Evolutionary conservation across 2,888 invertebrate species (phyloP).

Genomic region (Cabera pusaria): DNA sequence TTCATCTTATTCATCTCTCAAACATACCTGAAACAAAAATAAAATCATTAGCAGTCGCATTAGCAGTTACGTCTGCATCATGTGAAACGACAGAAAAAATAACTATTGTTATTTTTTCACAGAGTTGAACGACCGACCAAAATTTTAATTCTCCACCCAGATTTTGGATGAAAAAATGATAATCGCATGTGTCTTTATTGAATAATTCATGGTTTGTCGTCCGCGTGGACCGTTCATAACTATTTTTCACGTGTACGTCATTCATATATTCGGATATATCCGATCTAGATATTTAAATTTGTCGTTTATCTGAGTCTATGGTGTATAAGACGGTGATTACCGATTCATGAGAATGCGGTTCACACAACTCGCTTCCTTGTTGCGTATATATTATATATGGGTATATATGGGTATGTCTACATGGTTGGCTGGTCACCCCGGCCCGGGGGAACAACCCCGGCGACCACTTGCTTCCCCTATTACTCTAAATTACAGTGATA

Average conservation of each 20-base stretch:
- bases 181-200: slow-evolving; percentile 52
- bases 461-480: slow-evolving; percentile 37
- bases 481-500: slow-evolving; percentile 46
- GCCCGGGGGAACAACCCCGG: slow-evolving; percentile 43
- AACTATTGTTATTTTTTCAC: slow-evolving; percentile 40
- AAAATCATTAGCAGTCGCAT: slow-evolving; percentile 35
- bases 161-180: slow-evolving; percentile 64
- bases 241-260: slow-evolving; percentile 44
- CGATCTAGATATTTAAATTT: slow-evolving; percentile 65
- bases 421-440: slow-evolving; percentile 51
- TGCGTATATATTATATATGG: slow-evolving; percentile 15
- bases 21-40: slow-evolving; percentile 50
- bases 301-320: slow-evolving; percentile 25
- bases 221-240: slow-evolving; percentile 45
- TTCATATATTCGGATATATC: slow-evolving; percentile 46
- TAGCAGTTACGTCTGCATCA: slow-evolving; percentile 35
- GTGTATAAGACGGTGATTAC: slow-evolving; percentile 29
- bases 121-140: slow-evolving; percentile 72
- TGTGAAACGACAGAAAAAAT: slow-evolving; percentile 40
- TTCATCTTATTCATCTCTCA: slow-evolving; percentile 27
- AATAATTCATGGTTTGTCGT: slow-evolving; percentile 63
- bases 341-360: slow-evolving; percentile 33
- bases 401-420: slow-evolving; percentile 43
- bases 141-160: slow-evolving; percentile 70
- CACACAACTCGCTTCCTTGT: slow-evolving; percentile 31